Percentiles rank a stretch among this genome's conserved stretches.
These are phyloP conservation scores for Pipistrellus kuhlii DNA, from an alignment of 2,797 vertebrate species.

Conservation along the genomic window DNA sequence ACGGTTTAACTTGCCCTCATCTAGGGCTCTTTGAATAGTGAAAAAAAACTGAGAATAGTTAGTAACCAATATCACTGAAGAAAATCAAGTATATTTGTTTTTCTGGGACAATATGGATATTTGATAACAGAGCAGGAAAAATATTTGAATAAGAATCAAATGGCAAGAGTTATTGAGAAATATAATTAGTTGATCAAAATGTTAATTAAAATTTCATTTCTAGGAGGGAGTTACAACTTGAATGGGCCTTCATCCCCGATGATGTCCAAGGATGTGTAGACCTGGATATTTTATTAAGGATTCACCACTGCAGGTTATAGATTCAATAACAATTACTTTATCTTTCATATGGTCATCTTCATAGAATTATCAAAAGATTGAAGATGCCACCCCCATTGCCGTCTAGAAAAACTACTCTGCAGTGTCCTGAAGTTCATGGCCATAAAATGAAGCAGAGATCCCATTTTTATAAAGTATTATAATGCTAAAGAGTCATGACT, in stretches of 20 bases:
- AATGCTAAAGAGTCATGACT: neutral
- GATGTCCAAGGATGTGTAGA: neutral
- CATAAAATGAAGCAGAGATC: neutral
- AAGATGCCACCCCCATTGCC: neutral
- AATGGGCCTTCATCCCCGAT: slow-evolving; percentile 20
- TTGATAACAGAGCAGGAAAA: slow-evolving; percentile 32
- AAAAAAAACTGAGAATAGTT: neutral
- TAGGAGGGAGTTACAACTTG: neutral
- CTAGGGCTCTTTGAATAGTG: neutral
- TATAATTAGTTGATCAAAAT: slow-evolving; percentile 57
- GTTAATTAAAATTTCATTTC: slow-evolving; percentile 58
- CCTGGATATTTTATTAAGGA: neutral
- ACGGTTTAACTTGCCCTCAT: neutral
- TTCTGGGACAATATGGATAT: neutral
- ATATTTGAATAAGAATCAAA: slow-evolving; percentile 46
- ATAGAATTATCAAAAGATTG: neutral
- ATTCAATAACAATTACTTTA: neutral
- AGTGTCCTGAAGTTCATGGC: neutral
- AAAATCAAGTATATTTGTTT: neutral
- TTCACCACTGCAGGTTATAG: neutral
- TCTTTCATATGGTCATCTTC: neutral
- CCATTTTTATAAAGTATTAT: neutral
- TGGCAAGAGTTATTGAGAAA: slow-evolving; percentile 51
- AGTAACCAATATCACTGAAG: neutral
- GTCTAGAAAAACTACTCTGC: neutral